Percentiles rank a stretch among this genome's conserved stretches.
Conservation (phyloP, 2,888 invertebrate genomes). For the Cremastobaeus sp. region DNA sequence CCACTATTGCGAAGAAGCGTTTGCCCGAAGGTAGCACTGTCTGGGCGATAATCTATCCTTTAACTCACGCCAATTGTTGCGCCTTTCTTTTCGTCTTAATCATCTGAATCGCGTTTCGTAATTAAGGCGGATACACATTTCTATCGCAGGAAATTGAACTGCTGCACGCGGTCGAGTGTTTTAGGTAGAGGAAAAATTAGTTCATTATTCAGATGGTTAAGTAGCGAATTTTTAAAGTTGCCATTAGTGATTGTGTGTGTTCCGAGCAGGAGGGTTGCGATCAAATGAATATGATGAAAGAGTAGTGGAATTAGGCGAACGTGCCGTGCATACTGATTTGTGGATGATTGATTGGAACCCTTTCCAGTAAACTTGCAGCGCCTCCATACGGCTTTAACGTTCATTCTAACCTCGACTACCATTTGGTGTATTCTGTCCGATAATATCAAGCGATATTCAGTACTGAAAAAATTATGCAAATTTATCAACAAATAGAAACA, state of each 20-base stretch:
- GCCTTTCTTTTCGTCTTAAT: slow-evolving; percentile 20
- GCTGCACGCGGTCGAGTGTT: slow-evolving; percentile 18
- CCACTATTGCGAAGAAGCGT: slow-evolving; percentile 75
- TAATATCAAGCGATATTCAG: slow-evolving; percentile 44
- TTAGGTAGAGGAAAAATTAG: neutral
- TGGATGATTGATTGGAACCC: slow-evolving; percentile 78
- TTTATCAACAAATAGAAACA: too few species aligned
- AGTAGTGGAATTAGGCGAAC: slow-evolving; percentile 78
- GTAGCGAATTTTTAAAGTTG: slow-evolving; percentile 71
- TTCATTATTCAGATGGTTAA: slow-evolving; percentile 12
- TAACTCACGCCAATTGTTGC: slow-evolving; percentile 32
- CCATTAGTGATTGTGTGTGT: slow-evolving; percentile 74
- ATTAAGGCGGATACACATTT: neutral
- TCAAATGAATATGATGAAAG: slow-evolving; percentile 79
- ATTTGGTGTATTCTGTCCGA: slow-evolving; percentile 25
- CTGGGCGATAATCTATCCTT: slow-evolving; percentile 56
- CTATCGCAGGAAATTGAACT: neutral
- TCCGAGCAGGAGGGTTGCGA: slow-evolving; percentile 67
- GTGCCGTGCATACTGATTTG: slow-evolving; percentile 78
- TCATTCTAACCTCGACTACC: slow-evolving; percentile 49
- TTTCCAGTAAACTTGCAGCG: slow-evolving; percentile 71
- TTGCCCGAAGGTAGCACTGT: slow-evolving; percentile 69
- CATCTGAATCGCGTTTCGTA: slow-evolving; percentile 30
- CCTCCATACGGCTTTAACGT: slow-evolving; percentile 56
- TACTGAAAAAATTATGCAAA: slow-evolving; percentile 18